A percentile compares a stretch with the other conserved stretches of the same genome.
Evolutionary conservation across 2,888 invertebrate species (phyloP).

Genomic region (Spilarctia lutea): DNA sequence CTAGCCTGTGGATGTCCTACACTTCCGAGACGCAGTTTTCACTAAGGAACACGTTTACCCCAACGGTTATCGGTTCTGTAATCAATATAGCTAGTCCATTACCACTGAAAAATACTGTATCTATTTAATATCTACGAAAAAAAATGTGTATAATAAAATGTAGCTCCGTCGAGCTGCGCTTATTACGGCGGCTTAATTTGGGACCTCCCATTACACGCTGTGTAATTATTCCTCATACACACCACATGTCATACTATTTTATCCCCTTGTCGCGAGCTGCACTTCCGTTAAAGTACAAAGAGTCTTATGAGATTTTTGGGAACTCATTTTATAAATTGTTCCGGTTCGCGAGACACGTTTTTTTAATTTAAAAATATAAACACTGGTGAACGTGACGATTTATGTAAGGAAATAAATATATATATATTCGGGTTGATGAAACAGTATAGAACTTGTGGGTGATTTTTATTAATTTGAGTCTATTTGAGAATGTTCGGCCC

Average conservation of each 20-base stretch:
- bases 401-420: too few relatives aligned
- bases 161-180: constrained; percentile 13
- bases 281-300: constrained; percentile 25
- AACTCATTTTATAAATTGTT: constrained; percentile 8
- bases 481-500: too few relatives aligned
- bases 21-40: too few relatives aligned
- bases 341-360: neutral
- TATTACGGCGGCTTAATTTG: constrained; percentile 31
- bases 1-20: too few relatives aligned
- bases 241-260: constrained; percentile 25
- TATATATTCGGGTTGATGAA: too few relatives aligned
- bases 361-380: neutral
- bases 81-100: too few relatives aligned
- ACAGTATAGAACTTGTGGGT: too few relatives aligned
- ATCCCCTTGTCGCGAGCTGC: constrained; percentile 17
- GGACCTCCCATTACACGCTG: constrained; percentile 28
- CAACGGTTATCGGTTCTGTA: too few relatives aligned
- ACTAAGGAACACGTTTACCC: too few relatives aligned
- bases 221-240: constrained; percentile 30
- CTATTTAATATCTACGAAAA: neutral
- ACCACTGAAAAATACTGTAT: neutral
- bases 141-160: neutral
- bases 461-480: too few relatives aligned
- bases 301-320: constrained; percentile 11
- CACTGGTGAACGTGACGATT: too few relatives aligned